These are phyloP conservation scores for Pemphigus obesinymphae DNA, from an alignment of 1,140 invertebrate genomes.

Conservation along the genomic window DNA sequence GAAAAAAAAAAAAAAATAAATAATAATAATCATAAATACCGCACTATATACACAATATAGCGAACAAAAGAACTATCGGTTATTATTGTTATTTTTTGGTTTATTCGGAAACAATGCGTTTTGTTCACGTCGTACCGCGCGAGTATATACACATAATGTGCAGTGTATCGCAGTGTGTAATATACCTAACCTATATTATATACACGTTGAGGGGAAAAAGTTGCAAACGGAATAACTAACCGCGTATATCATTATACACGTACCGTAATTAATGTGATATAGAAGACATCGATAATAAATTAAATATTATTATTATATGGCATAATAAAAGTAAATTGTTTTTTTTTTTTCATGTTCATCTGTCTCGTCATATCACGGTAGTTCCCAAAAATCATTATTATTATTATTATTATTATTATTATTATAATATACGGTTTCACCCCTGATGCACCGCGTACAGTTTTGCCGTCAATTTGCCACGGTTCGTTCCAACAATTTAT, in stretches of 20 bases:
- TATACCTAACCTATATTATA: too few species aligned
- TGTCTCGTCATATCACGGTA: neutral
- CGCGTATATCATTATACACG: too few species aligned
- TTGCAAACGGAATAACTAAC: neutral
- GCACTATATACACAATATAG: too few species aligned
- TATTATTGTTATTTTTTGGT: neutral
- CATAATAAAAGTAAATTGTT: too few species aligned
- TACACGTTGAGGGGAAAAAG: neutral
- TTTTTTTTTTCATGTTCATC: neutral
- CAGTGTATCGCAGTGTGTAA: too few species aligned
- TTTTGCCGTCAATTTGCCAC: constrained; percentile 17
- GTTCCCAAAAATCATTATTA: too few species aligned
- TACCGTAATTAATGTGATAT: too few species aligned
- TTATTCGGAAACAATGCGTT: neutral
- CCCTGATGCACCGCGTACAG: too few species aligned
- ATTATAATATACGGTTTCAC: neutral
- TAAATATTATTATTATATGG: neutral
- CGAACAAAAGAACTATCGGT: neutral
- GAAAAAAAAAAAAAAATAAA: too few species aligned
- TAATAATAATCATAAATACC: too few species aligned
- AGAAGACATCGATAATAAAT: neutral
- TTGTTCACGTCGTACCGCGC: neutral
- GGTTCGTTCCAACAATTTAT: neutral
- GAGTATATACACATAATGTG: too few species aligned
- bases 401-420: too few species aligned